A percentile compares a stretch with the other conserved stretches of the same genome.
phyloP scores from a whole-genome alignment of 2,797 vertebrate genomes.

The Tenualosa ilisha region DNA sequence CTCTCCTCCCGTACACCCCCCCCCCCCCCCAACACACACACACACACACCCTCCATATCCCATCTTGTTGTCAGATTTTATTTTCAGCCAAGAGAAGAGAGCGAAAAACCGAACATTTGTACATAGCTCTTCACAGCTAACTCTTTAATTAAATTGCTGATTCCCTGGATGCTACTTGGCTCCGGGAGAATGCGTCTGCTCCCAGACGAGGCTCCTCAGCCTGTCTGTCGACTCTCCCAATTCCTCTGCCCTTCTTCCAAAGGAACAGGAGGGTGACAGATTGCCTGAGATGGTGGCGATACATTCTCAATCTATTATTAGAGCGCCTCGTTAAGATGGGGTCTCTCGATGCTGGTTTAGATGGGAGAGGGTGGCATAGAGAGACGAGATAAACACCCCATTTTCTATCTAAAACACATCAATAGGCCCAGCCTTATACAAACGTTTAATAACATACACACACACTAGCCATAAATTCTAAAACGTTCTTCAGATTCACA shows the following conservation, averaged over 20 bases:
- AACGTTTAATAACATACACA: background rate
- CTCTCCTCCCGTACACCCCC: background rate
- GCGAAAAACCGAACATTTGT: background rate
- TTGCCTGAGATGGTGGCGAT: conserved; percentile 52
- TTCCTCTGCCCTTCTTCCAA: conserved; percentile 21
- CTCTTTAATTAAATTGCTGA: conserved; percentile 5
- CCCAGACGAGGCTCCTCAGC: background rate
- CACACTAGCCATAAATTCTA: conserved; percentile 29
- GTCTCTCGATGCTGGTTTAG: conserved; percentile 37
- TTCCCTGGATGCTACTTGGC: conserved; percentile 3
- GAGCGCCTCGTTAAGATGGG: conserved; percentile 35
- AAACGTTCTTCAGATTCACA: conserved; percentile 43
- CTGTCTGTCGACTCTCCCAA: conserved; percentile 21
- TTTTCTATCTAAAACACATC: conserved; percentile 2
- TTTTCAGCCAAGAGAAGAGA: background rate
- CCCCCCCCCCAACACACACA: background rate
- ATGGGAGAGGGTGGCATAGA: conserved; percentile 25
- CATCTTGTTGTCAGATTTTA: conserved; percentile 11
- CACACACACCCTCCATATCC: background rate
- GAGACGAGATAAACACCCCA: conserved; percentile 30
- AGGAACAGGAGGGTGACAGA: conserved; percentile 48
- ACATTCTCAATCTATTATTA: conserved; percentile 51
- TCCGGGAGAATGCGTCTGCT: conserved; percentile 29
- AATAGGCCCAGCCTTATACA: background rate
- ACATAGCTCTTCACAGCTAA: background rate